phyloP scores from a whole-genome alignment of 2,113 vertebrate species.

The Thermophis baileyi region DNA sequence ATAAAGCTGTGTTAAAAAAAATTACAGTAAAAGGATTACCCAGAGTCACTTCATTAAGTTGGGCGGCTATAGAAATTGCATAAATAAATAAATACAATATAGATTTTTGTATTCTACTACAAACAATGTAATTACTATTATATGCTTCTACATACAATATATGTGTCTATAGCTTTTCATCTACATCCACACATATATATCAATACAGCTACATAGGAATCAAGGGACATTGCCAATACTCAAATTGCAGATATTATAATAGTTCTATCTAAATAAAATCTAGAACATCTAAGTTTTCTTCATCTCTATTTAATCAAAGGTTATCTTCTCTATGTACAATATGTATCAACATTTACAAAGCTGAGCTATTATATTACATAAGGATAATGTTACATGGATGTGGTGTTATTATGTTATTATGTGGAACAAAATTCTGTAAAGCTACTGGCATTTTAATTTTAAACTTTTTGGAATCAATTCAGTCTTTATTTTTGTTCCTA shows the following conservation, averaged over 20 bases:
- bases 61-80: not conserved
- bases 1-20: not conserved
- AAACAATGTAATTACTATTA: not conserved
- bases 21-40: constrained; percentile 17
- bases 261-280: constrained; percentile 46
- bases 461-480: not conserved
- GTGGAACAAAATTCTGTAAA: not conserved
- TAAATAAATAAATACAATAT: constrained; percentile 22
- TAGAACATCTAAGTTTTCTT: constrained; percentile 53
- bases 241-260: constrained; percentile 47
- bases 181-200: not conserved
- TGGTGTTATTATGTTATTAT: not conserved
- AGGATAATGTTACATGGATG: not conserved
- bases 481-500: not conserved
- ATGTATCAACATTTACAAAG: constrained; percentile 30
- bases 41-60: not conserved
- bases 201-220: constrained; percentile 18
- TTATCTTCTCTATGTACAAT: constrained; percentile 6
- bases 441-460: not conserved
- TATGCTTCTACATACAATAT: not conserved
- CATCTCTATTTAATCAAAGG: constrained; percentile 27
- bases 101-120: not conserved
- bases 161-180: not conserved
- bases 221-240: constrained; percentile 44
- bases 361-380: not conserved